Evolutionary conservation across 2,113 vertebrate species (phyloP), one percentile per base, ranked within the genome.

Genomic region (Zapornia atra): DNA sequence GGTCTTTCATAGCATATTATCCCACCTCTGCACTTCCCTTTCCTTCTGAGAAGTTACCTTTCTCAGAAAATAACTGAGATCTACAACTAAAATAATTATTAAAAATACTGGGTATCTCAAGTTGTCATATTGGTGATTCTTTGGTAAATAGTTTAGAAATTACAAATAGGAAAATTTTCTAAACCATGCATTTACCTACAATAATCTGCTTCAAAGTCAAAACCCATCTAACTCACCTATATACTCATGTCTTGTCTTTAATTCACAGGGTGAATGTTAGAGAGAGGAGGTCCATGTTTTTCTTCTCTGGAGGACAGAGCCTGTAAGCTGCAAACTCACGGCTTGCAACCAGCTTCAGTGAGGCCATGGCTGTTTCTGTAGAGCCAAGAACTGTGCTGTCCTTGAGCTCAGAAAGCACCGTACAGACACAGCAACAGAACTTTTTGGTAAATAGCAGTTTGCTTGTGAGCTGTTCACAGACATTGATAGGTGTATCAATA

Each of bases 351-450:
- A 1, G 14, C 33, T 40, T 54, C 15, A 5, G 24, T 5, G 69
- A 51, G 60, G 70, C 2, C 1, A 20, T 1, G 9, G 50, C 42
- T 7, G 3, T 21, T 50, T 56, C 51, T 22, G 1, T 8, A 6
- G 0, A 1, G 24, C 48, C 1, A 8, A 51, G 22, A 80, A 48
- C 40, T 54, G 53, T 13, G 7, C 51, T 38, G 44, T 36, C 21
- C 40, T 24, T 15, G 33, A 13, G 33, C 54, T 46, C 8, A 15
- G 36, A 40, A 80, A 75, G 42, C 38, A 4, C 50, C 31, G 2
- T 4, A 15, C 0, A 6, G 53, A n/a, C 1, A 5, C 50, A 51
- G 19, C 5, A 21, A 14, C 18, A 10, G 44, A 15, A 26, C 26
- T 26, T 44, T 36, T 31, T 24, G n/a, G 51, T 46, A 31, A 70